phyloP scores from a whole-genome alignment of 2,113 vertebrate species.

The Neolamprologus brichardi region DNA sequence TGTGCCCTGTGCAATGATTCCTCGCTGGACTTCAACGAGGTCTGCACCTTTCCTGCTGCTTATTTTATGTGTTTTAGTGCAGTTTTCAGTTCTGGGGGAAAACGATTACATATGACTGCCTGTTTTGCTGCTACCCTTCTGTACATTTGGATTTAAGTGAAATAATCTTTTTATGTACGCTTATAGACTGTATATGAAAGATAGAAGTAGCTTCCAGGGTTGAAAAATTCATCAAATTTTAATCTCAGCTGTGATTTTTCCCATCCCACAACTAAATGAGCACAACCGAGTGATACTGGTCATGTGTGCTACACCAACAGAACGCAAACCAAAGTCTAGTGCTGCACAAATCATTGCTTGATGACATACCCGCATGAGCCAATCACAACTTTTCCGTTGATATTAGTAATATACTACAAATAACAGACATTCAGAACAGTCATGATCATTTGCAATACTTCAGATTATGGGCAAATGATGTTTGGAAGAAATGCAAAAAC shows the following conservation, averaged over 20 bases:
- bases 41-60: slow-evolving; percentile 41
- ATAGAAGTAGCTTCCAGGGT: not conserved
- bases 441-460: not conserved
- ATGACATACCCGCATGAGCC: accelerated
- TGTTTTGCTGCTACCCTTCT: not conserved
- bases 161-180: accelerated
- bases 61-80: not conserved
- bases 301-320: not conserved
- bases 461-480: not conserved
- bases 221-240: not conserved
- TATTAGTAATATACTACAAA: not conserved
- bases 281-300: not conserved
- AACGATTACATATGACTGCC: accelerated
- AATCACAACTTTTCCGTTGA: not conserved
- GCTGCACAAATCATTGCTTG: not conserved
- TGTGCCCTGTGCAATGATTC: slow-evolving; percentile 98
- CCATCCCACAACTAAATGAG: not conserved
- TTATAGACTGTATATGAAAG: not conserved
- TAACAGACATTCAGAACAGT: not conserved
- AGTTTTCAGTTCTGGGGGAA: not conserved
- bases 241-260: not conserved
- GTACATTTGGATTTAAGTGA: not conserved
- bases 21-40: slow-evolving; percentile 97
- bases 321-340: not conserved
- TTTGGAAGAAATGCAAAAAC: not conserved